Conservation (phyloP, 2,888 invertebrate species). For the Deilephila elpenor region DNA sequence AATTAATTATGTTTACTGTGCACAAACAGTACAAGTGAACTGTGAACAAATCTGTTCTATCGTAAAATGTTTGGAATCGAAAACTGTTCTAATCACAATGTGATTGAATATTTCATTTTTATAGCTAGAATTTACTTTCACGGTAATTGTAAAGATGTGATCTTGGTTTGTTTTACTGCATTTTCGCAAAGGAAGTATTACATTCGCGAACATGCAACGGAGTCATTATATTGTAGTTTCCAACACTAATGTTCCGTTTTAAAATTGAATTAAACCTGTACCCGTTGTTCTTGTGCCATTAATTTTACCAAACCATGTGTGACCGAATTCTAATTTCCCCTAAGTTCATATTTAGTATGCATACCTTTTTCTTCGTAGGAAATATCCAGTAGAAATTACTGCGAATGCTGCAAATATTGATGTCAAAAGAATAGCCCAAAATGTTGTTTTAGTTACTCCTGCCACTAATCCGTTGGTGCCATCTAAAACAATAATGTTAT, state of each 20-base stretch:
- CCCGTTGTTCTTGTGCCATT: not conserved
- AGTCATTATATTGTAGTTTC: constrained; percentile 30
- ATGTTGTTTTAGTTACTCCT: constrained; percentile 70
- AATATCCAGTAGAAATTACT: constrained; percentile 62
- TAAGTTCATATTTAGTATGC: not conserved
- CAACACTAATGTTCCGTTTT: constrained; percentile 35
- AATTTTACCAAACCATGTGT: not conserved
- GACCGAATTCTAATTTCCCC: not conserved
- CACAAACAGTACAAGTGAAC: no score
- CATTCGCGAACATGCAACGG: constrained; percentile 36
- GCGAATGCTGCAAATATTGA: constrained; percentile 62
- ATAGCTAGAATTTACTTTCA: not conserved
- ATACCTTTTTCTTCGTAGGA: constrained; percentile 71
- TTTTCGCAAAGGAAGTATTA: constrained; percentile 11
- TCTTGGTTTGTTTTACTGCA: constrained; percentile 3
- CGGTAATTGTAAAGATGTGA: not conserved
- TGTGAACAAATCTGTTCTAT: no score
- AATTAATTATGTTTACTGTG: no score
- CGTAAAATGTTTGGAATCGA: no score
- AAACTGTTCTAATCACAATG: not conserved
- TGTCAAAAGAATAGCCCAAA: constrained; percentile 73
- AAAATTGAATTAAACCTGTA: constrained; percentile 1
- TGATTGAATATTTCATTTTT: no score
- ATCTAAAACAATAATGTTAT: constrained; percentile 52
- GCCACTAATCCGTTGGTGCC: constrained; percentile 70